Percentiles rank a stretch among this genome's conserved stretches.
Conservation (phyloP, 2,888 invertebrate genomes). For the Pachydiplax longipennis region DNA sequence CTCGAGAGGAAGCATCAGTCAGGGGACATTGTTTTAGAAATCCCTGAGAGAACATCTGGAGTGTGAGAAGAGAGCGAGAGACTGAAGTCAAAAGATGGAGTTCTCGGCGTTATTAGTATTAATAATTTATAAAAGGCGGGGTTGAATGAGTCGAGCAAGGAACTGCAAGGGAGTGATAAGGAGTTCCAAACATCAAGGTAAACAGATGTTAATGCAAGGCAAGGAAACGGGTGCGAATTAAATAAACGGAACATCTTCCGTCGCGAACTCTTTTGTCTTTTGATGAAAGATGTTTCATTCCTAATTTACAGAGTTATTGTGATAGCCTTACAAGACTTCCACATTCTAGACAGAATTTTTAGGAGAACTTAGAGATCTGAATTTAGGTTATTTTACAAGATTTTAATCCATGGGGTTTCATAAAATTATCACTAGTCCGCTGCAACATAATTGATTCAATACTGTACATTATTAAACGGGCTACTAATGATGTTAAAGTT, state of each 20-base stretch:
- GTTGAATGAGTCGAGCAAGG: background rate
- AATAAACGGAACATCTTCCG: background rate
- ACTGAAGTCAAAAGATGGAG: background rate
- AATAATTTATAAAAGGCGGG: slow-evolving; percentile 4
- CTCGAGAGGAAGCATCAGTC: background rate
- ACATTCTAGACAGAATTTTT: no score
- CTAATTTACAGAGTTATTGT: no score
- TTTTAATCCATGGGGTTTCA: no score
- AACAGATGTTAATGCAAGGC: background rate
- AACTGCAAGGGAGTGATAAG: background rate
- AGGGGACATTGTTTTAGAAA: slow-evolving; percentile 21
- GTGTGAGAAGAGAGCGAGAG: background rate
- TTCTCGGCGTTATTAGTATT: background rate
- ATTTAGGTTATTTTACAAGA: no score
- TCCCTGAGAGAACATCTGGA: background rate
- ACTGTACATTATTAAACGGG: no score
- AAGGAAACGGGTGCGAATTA: background rate
- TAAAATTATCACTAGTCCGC: no score
- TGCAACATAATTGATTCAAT: no score
- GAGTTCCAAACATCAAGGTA: background rate
- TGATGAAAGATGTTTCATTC: no score
- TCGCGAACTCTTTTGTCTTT: no score
- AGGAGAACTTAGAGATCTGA: no score
- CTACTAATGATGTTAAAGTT: no score
- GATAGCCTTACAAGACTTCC: no score